Conservation (phyloP, 2,113 vertebrate genomes). For the Sinosuthora webbiana region DNA sequence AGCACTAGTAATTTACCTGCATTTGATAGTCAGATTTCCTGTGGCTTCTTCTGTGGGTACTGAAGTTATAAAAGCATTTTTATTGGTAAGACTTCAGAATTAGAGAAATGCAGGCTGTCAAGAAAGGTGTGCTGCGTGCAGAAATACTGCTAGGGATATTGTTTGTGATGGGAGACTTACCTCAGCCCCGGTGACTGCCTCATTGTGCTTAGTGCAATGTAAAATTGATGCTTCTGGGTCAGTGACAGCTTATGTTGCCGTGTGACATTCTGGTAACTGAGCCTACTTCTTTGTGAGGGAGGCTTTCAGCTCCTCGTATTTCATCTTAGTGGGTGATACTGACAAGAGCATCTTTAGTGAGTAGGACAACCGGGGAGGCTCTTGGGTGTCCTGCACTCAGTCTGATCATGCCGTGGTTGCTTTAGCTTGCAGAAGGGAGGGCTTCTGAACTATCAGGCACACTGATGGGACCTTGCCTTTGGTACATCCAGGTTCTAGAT, state of each 20-base stretch:
- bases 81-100: background rate
- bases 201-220: background rate
- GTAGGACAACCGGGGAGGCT: background rate
- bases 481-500: background rate
- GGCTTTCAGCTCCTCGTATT: background rate
- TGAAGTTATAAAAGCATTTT: background rate
- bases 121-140: background rate
- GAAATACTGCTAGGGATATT: background rate
- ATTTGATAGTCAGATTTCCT: conserved; percentile 8
- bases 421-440: background rate
- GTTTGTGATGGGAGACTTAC: background rate
- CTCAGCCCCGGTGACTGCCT: background rate
- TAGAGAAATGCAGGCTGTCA: background rate
- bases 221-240: conserved; percentile 55
- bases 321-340: background rate
- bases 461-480: background rate
- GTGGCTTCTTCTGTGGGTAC: background rate
- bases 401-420: rapidly evolving
- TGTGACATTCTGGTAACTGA: conserved; percentile 32
- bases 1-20: background rate
- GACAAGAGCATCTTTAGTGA: background rate
- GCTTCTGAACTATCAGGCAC: background rate
- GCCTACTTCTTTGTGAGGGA: conserved; percentile 3
- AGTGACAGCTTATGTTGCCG: background rate
- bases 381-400: background rate